A percentile compares a stretch with the other conserved stretches of the same genome.
These are phyloP conservation scores for Selenia dentaria DNA, from an alignment of 2,888 invertebrate species.

Conservation along the genomic window DNA sequence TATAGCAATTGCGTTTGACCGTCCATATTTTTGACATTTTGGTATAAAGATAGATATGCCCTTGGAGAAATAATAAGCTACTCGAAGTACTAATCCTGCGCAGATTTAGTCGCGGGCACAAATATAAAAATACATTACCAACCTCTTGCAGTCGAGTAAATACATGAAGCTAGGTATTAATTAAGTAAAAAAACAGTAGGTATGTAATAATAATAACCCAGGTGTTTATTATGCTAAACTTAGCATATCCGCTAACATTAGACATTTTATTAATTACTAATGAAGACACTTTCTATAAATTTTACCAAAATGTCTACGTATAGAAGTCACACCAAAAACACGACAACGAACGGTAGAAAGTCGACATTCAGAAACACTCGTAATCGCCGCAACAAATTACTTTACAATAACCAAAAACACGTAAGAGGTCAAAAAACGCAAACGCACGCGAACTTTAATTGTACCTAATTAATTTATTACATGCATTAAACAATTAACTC, in stretches of 20 bases:
- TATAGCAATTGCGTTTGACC: no score
- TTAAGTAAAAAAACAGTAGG: no score
- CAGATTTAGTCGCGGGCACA: no score
- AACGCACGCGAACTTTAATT: slow-evolving; percentile 76
- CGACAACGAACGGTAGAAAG: slow-evolving; percentile 40
- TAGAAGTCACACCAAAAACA: slow-evolving; percentile 28
- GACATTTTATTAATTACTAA: slow-evolving; percentile 4
- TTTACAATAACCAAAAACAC: slow-evolving; percentile 44
- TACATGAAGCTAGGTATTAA: no score
- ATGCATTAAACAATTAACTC: slow-evolving; percentile 82
- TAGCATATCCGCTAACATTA: neutral
- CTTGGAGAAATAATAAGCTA: no score
- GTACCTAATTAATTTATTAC: slow-evolving; percentile 83
- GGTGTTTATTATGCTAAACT: no score
- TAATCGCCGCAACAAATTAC: slow-evolving; percentile 63
- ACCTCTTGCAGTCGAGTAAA: no score
- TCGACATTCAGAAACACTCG: slow-evolving; percentile 37
- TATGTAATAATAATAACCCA: no score
- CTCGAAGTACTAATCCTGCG: no score
- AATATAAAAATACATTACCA: no score
- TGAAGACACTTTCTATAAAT: slow-evolving; percentile 22
- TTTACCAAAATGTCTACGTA: slow-evolving; percentile 35
- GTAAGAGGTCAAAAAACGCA: slow-evolving; percentile 34
- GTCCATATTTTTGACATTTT: no score
- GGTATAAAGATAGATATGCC: no score